Percentiles rank a stretch among this genome's conserved stretches.
These are phyloP conservation scores for Drosophila pectinifera DNA, from an alignment of 1,140 invertebrate species.

Conservation along the genomic window DNA sequence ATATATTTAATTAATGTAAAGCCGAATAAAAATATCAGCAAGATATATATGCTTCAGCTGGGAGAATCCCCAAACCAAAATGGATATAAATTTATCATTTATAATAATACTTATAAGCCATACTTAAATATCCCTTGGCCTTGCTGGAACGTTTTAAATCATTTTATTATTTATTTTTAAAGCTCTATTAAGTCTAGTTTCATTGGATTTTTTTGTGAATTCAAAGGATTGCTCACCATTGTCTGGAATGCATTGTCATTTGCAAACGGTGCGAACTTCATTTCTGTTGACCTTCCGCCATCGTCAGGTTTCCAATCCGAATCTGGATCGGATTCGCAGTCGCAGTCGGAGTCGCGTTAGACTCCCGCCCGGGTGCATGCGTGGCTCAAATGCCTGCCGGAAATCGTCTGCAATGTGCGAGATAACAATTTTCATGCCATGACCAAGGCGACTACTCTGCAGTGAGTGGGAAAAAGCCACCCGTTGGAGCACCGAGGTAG, in stretches of 20 bases:
- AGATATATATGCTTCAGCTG: not conserved
- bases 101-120: not conserved
- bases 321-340: slow-evolving; percentile 20
- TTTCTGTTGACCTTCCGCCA: slow-evolving; percentile 37
- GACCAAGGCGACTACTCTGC: slow-evolving; percentile 47
- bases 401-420: slow-evolving; percentile 80
- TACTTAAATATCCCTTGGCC: not conserved
- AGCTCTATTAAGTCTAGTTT: not conserved
- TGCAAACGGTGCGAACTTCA: slow-evolving; percentile 73
- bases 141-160: too few species aligned
- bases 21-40: slow-evolving; percentile 24
- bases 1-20: slow-evolving; percentile 53
- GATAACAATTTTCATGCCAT: slow-evolving; percentile 80
- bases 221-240: slow-evolving; percentile 8
- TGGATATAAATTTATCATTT: not conserved
- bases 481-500: slow-evolving; percentile 9
- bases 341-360: slow-evolving; percentile 5
- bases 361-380: slow-evolving; percentile 9
- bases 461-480: not conserved
- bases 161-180: not conserved
- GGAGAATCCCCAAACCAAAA: not conserved
- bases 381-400: slow-evolving; percentile 66
- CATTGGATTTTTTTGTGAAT: too few species aligned
- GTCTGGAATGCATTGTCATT: slow-evolving; percentile 47
- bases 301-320: slow-evolving; percentile 3